phyloP scores from a whole-genome alignment of 2,113 vertebrate genomes.

The Ailurus styani region DNA sequence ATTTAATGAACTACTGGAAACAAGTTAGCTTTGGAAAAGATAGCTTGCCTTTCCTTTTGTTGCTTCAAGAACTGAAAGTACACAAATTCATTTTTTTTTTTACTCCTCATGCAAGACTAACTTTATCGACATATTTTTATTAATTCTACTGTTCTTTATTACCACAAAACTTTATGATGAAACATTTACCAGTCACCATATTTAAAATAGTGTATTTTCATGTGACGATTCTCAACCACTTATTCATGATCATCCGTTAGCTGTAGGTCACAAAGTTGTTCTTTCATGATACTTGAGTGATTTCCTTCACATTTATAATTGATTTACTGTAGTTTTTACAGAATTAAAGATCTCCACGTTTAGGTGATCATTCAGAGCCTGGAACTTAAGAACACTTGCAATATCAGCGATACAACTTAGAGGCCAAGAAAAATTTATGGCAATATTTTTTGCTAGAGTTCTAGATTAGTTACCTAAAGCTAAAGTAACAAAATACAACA shows the following conservation, averaged over 20 bases:
- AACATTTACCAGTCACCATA: neutral
- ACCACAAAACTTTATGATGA: neutral
- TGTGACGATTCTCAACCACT: neutral
- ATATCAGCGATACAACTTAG: neutral
- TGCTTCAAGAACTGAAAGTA: neutral
- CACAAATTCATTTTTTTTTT: neutral
- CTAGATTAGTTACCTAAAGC: neutral
- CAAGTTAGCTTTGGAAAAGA: neutral
- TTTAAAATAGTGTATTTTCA: neutral
- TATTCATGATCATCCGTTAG: neutral
- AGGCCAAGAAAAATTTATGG: neutral
- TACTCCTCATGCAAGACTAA: neutral
- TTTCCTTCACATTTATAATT: slow-evolving; percentile 32
- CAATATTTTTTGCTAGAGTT: neutral
- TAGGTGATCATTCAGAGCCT: neutral
- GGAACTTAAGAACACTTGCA: neutral
- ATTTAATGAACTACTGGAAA: neutral
- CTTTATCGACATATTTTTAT: slow-evolving; percentile 10
- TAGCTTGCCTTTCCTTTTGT: neutral
- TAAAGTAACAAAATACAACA: neutral
- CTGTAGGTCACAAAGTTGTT: neutral
- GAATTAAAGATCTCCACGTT: neutral
- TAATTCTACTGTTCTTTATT: neutral
- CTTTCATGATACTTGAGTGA: neutral
- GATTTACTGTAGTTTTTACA: neutral